Percentiles rank a stretch among this genome's conserved stretches.
Conservation (phyloP, 2,888 invertebrate species). For the Lochmaea capreae region DNA sequence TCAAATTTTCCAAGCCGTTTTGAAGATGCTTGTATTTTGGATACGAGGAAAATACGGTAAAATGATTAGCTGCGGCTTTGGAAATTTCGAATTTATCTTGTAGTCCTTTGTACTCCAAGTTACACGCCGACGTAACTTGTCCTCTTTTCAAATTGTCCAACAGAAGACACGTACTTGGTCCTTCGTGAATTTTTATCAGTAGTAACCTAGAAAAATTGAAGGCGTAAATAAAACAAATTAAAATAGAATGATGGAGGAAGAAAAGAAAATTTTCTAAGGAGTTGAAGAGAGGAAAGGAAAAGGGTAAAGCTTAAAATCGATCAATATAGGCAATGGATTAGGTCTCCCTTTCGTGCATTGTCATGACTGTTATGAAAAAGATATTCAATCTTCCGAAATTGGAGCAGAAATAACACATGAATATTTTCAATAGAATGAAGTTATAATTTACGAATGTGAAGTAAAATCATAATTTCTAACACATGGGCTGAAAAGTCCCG, state of each 20-base stretch:
- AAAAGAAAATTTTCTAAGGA: not conserved
- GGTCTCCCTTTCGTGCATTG: no score
- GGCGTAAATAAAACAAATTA: constrained; percentile 66
- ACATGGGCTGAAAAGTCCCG: no score
- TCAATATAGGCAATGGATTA: no score
- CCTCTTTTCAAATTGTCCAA: constrained; percentile 71
- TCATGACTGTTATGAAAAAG: no score
- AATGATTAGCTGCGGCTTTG: constrained; percentile 73
- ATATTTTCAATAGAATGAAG: no score
- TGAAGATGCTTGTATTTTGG: constrained; percentile 69
- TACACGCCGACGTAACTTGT: constrained; percentile 71
- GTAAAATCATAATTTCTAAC: no score
- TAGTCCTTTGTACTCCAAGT: constrained; percentile 72
- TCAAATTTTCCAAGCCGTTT: constrained; percentile 66
- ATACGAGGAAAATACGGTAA: constrained; percentile 72
- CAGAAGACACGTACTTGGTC: constrained; percentile 65
- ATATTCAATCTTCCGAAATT: no score
- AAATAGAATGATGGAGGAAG: constrained; percentile 47
- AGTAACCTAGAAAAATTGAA: constrained; percentile 63
- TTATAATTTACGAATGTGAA: no score
- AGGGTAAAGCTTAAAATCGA: no score
- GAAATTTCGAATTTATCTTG: constrained; percentile 66
- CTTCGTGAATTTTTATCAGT: constrained; percentile 64
- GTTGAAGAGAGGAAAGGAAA: no score
- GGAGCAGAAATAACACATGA: no score